Percentiles rank a stretch among this genome's conserved stretches.
Conservation (phyloP, 2,888 invertebrate species). For the Stenolophus ochropezus region DNA sequence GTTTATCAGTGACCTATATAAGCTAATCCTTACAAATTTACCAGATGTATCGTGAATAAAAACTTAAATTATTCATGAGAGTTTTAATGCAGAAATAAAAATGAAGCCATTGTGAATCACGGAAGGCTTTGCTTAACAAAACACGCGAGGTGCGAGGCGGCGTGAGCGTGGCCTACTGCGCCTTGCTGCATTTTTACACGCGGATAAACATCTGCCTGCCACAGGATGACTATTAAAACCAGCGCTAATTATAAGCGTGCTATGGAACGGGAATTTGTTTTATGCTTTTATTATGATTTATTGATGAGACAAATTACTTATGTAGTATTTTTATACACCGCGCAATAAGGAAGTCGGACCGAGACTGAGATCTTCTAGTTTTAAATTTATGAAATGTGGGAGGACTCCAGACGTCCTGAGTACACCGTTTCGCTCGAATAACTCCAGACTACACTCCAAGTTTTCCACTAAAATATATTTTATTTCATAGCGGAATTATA, state of each 20-base stretch:
- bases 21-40: conserved; percentile 42
- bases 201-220: conserved; percentile 23
- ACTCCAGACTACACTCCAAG: neutral
- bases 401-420: neutral
- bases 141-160: neutral
- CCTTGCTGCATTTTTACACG: conserved; percentile 27
- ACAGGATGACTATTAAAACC: conserved; percentile 27
- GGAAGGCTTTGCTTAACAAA: conserved; percentile 5
- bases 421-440: neutral
- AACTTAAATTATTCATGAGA: conserved; percentile 52
- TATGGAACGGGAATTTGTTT: conserved; percentile 3
- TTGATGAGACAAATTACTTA: neutral
- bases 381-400: neutral
- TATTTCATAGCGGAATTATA: neutral
- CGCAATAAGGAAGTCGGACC: neutral
- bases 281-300: conserved; percentile 25
- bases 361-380: neutral
- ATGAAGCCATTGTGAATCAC: conserved; percentile 46
- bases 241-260: conserved; percentile 29
- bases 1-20: conserved; percentile 45
- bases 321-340: neutral
- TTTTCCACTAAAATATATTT: conserved; percentile 16
- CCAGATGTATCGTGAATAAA: conserved; percentile 49
- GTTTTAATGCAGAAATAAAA: conserved; percentile 54
- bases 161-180: neutral